Conservation (phyloP, 2,797 vertebrate genomes). For the Malurus splendens region DNA sequence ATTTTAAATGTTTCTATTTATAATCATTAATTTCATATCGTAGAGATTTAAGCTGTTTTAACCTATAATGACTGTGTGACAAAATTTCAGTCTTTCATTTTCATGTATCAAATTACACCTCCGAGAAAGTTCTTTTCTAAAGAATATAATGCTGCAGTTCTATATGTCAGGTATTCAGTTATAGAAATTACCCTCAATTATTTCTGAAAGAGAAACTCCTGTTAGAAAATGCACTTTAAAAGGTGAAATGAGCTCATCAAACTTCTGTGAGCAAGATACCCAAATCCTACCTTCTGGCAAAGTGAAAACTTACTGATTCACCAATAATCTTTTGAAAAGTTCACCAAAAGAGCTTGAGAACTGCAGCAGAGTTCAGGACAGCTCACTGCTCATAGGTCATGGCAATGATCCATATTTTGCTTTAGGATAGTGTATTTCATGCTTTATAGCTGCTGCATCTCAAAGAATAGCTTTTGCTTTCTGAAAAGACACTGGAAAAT, state of each 20-base stretch:
- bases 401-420: not conserved
- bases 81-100: not conserved
- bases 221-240: not conserved
- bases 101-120: not conserved
- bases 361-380: not conserved
- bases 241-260: not conserved
- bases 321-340: not conserved
- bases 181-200: not conserved
- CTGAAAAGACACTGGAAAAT: not conserved
- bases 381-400: not conserved
- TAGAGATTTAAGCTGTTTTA: not conserved
- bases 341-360: not conserved
- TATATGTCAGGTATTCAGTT: not conserved
- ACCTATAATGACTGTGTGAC: not conserved
- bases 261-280: not conserved
- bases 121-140: not conserved
- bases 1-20: not conserved
- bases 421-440: not conserved
- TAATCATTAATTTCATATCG: not conserved
- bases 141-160: not conserved
- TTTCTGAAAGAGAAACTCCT: not conserved
- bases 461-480: not conserved
- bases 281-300: not conserved
- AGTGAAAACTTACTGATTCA: not conserved
- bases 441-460: not conserved